These are phyloP conservation scores for Scleropages formosus DNA, from an alignment of 2,797 vertebrate species.

Conservation along the genomic window DNA sequence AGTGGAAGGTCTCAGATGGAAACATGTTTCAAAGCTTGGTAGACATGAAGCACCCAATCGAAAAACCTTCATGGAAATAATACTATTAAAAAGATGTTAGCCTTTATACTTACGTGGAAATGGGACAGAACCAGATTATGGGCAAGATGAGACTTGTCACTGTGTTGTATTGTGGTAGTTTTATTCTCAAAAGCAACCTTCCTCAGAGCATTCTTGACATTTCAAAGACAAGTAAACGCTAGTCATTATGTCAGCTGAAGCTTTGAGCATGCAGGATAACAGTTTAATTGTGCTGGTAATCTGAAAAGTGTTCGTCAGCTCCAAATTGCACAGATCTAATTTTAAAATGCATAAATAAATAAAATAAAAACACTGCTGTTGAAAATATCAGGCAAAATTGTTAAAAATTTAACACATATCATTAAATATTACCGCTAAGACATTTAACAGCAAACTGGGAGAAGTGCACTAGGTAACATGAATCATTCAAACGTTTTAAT, in stretches of 20 bases:
- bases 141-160: too few relatives aligned
- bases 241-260: background rate
- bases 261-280: background rate
- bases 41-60: too few relatives aligned
- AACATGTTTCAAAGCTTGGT: too few relatives aligned
- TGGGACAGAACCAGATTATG: too few relatives aligned
- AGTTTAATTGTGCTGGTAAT: slow-evolving; percentile 21
- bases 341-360: background rate
- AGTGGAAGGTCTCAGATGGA: too few relatives aligned
- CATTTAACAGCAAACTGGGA: slow-evolving; percentile 7
- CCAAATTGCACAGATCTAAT: slow-evolving; percentile 17
- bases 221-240: background rate
- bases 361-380: slow-evolving; percentile 18
- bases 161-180: background rate
- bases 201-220: background rate
- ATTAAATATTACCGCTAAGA: slow-evolving; percentile 12
- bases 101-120: too few relatives aligned
- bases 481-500: slow-evolving; percentile 7
- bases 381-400: slow-evolving; percentile 20
- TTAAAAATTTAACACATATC: slow-evolving; percentile 21
- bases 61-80: too few relatives aligned
- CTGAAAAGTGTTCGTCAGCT: slow-evolving; percentile 14
- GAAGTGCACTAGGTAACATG: slow-evolving; percentile 3
- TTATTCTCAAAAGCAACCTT: background rate
- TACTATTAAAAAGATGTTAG: too few relatives aligned